These are phyloP conservation scores for Parotocinclus haroldoi DNA, from an alignment of 2,797 vertebrate genomes.

Conservation along the genomic window DNA sequence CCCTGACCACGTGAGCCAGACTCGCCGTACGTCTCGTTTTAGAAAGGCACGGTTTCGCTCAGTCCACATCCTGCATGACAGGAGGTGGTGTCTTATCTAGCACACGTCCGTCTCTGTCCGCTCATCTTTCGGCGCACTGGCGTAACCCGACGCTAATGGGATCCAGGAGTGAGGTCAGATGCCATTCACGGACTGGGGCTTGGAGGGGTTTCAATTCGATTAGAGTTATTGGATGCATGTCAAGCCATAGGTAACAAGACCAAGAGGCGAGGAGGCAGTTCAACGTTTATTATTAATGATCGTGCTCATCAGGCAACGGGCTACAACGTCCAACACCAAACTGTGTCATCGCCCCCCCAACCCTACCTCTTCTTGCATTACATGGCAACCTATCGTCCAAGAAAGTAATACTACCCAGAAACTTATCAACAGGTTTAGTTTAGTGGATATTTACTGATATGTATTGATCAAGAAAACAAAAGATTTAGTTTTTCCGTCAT, in stretches of 20 bases:
- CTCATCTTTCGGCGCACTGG: neutral
- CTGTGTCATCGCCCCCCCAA: no score
- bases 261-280: slow-evolving; percentile 18
- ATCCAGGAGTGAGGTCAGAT: slow-evolving; percentile 30
- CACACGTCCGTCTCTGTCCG: neutral
- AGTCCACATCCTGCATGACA: neutral
- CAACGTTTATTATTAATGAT: slow-evolving; percentile 43
- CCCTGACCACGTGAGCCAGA: neutral
- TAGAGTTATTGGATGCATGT: slow-evolving; percentile 30
- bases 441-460: no score
- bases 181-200: slow-evolving; percentile 28
- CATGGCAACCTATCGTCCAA: no score
- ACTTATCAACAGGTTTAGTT: no score
- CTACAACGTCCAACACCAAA: no score
- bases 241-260: slow-evolving; percentile 32
- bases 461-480: no score
- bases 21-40: slow-evolving; percentile 5
- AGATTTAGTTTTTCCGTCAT: no score
- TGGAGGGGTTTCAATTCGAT: slow-evolving; percentile 31
- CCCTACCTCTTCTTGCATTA: no score
- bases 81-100: neutral
- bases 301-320: slow-evolving; percentile 5
- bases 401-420: no score
- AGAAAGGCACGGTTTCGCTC: neutral
- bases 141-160: slow-evolving; percentile 40